Evolutionary conservation across 2,888 invertebrate genomes (phyloP).

Genomic region (Celastrina argiolus): DNA sequence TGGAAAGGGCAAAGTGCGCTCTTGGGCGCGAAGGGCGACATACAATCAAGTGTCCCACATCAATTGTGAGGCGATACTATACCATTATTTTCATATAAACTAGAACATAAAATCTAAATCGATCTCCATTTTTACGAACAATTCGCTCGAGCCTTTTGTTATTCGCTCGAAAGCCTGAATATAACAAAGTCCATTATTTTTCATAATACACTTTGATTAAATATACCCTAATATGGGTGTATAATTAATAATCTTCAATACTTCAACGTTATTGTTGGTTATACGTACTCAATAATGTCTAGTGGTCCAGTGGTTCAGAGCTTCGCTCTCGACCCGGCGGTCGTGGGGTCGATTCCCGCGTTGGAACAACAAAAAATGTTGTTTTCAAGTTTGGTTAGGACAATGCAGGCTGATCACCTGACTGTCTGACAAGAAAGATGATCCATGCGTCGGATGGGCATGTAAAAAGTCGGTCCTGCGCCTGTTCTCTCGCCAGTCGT

Average conservation of each 20-base stretch:
- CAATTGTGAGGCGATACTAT: neutral
- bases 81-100: constrained; percentile 12
- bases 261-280: too few relatives aligned
- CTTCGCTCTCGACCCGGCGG: too few relatives aligned
- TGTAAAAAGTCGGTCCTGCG: too few relatives aligned
- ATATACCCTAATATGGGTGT: neutral
- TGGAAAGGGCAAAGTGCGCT: neutral
- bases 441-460: too few relatives aligned
- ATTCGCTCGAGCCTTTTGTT: constrained; percentile 6
- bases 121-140: constrained; percentile 13
- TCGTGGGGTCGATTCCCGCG: too few relatives aligned
- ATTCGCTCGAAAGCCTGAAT: neutral
- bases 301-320: too few relatives aligned
- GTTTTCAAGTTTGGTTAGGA: too few relatives aligned
- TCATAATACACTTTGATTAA: neutral
- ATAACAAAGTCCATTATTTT: neutral
- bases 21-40: neutral
- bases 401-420: too few relatives aligned
- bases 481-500: too few relatives aligned
- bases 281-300: too few relatives aligned
- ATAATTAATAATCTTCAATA: neutral
- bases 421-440: too few relatives aligned
- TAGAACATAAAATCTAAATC: constrained; percentile 13
- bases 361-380: too few relatives aligned
- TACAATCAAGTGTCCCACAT: constrained; percentile 6